Percentiles rank a stretch among this genome's conserved stretches.
Conservation (phyloP, 2,888 invertebrate genomes). For the Proisotoma minuta region DNA sequence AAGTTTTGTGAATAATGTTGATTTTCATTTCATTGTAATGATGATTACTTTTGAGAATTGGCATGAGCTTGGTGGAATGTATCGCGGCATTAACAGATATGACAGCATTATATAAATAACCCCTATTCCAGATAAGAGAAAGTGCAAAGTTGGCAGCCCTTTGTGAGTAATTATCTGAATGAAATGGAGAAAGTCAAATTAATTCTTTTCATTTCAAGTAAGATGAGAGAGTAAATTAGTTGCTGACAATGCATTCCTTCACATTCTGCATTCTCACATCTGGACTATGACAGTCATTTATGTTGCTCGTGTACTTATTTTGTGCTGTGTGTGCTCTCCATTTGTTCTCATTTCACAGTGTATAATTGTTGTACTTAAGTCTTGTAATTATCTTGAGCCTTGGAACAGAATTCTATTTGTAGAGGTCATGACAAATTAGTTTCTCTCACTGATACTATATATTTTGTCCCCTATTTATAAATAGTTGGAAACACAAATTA, state of each 20-base stretch:
- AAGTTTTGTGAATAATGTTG: no score
- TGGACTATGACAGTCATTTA: neutral
- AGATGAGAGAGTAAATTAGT: constrained; percentile 12
- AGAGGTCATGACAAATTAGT: constrained; percentile 11
- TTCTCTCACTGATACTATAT: neutral
- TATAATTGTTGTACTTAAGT: neutral
- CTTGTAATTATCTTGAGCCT: neutral
- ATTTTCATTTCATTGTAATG: no score
- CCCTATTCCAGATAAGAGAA: neutral
- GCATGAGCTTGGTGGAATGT: no score
- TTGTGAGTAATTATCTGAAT: constrained; percentile 16
- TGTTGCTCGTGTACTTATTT: neutral
- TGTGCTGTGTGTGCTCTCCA: neutral
- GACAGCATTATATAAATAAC: no score
- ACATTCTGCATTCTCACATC: neutral
- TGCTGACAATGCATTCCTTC: constrained; percentile 10
- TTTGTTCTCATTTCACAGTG: neutral
- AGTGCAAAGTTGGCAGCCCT: constrained; percentile 7
- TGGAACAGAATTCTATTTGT: neutral
- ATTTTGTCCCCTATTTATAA: neutral
- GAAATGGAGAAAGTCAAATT: constrained; percentile 11
- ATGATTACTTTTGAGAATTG: no score
- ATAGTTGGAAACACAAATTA: neutral
- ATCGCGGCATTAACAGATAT: no score
- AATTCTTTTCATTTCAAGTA: constrained; percentile 10